Conservation (phyloP, 2,113 vertebrate species). For the Lontra canadensis region DNA sequence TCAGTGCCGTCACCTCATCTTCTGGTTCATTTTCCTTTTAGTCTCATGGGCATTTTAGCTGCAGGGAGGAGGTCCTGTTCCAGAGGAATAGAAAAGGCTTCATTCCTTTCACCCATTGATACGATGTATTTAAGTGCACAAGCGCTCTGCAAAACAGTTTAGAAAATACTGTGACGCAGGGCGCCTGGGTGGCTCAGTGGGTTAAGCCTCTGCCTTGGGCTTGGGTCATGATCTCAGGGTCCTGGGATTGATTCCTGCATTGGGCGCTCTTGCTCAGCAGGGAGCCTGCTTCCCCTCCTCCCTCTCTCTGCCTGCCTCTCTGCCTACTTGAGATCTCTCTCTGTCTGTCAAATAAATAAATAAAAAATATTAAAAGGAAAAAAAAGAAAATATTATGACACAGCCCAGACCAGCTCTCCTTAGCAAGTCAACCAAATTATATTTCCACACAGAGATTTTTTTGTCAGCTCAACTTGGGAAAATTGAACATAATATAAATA, state of each 20-base stretch:
- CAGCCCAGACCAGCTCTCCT: not conserved
- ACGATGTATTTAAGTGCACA: not conserved
- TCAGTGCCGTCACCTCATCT: fast-evolving
- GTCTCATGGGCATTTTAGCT: not conserved
- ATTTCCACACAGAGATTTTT: not conserved
- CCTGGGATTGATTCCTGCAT: no score
- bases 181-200: no score
- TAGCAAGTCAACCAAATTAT: not conserved
- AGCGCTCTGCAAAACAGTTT: not conserved
- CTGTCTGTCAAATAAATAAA: no score
- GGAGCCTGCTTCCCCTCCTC: no score
- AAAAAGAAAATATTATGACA: not conserved
- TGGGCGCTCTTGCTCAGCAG: no score
- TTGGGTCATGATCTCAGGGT: no score
- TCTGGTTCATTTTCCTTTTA: not conserved
- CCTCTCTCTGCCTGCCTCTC: no score
- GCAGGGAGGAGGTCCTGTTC: not conserved
- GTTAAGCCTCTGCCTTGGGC: no score
- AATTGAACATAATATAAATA: not conserved
- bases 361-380: not conserved
- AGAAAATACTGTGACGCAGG: not conserved
- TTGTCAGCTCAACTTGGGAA: not conserved
- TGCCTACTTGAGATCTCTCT: no score
- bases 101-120: not conserved
- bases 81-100: not conserved